These are phyloP conservation scores for Ariopsis seemanni DNA, from an alignment of 2,113 vertebrate genomes.

Conservation along the genomic window DNA sequence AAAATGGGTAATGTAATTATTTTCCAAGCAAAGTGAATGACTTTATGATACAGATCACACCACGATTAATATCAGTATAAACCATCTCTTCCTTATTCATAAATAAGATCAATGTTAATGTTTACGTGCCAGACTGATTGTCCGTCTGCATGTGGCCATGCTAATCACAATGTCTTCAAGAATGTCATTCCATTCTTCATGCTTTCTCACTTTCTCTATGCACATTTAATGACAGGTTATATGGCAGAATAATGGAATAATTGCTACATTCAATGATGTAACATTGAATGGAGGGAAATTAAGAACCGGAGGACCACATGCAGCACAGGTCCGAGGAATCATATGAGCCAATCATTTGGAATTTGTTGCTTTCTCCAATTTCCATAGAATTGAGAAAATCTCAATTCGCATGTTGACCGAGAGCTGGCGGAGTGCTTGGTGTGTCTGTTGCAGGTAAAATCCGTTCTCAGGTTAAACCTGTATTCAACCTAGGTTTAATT, in stretches of 20 bases:
- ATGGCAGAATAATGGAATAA: neutral
- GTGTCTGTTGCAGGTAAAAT: too few relatives aligned
- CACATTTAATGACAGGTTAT: neutral
- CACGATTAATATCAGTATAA: neutral
- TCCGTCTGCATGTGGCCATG: neutral
- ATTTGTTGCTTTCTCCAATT: neutral
- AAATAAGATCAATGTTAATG: neutral
- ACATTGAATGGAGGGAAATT: neutral
- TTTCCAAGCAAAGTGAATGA: neutral
- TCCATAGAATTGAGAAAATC: neutral
- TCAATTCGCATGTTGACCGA: too few relatives aligned
- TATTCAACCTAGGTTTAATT: too few relatives aligned
- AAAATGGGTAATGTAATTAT: slow-evolving; percentile 25
- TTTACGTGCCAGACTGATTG: neutral
- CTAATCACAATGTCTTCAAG: neutral
- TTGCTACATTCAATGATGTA: neutral
- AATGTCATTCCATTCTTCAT: neutral
- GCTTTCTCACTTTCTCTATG: neutral
- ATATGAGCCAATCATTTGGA: neutral
- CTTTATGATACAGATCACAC: slow-evolving; percentile 21
- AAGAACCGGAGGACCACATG: neutral
- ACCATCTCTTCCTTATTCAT: neutral
- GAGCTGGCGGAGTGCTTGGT: too few relatives aligned
- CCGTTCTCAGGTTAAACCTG: too few relatives aligned
- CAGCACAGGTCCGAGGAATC: neutral